These are phyloP conservation scores for Siniperca knerii DNA, from an alignment of 2,113 vertebrate genomes.

Conservation along the genomic window DNA sequence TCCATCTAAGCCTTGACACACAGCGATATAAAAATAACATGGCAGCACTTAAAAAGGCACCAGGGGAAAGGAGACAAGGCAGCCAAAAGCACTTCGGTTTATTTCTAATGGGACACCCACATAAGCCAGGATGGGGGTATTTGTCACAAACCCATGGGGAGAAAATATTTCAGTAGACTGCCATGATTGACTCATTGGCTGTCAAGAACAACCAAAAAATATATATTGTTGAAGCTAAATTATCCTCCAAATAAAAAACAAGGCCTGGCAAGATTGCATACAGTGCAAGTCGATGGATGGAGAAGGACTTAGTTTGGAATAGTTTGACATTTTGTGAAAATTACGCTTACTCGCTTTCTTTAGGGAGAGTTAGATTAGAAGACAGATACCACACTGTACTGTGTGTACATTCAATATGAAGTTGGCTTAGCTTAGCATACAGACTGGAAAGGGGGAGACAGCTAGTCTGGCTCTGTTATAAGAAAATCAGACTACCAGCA, in stretches of 20 bases:
- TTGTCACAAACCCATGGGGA: conserved; percentile 66
- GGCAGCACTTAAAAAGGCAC: conserved; percentile 74
- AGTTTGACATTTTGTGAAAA: neutral
- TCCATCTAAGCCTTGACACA: conserved; percentile 70
- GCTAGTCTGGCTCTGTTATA: neutral
- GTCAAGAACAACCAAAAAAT: conserved; percentile 41
- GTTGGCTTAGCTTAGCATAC: neutral
- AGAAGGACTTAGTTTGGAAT: neutral
- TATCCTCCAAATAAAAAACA: conserved; percentile 12
- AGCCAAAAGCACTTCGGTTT: conserved; percentile 73
- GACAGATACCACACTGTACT: neutral
- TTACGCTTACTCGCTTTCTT: neutral
- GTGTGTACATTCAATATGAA: neutral
- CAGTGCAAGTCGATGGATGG: conserved; percentile 11
- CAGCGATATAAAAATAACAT: conserved; percentile 75
- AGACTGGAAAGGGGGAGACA: neutral
- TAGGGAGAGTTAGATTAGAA: neutral
- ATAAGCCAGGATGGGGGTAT: conserved; percentile 48
- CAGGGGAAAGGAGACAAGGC: conserved; percentile 62
- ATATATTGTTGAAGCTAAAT: conserved; percentile 28
- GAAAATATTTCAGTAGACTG: conserved; percentile 55
- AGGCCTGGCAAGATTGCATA: conserved; percentile 7
- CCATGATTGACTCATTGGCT: conserved; percentile 50
- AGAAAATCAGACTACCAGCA: neutral
- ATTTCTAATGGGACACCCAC: conserved; percentile 75